Conservation (phyloP, 2,797 vertebrate genomes). For the Dendrocincla tyrannina region DNA sequence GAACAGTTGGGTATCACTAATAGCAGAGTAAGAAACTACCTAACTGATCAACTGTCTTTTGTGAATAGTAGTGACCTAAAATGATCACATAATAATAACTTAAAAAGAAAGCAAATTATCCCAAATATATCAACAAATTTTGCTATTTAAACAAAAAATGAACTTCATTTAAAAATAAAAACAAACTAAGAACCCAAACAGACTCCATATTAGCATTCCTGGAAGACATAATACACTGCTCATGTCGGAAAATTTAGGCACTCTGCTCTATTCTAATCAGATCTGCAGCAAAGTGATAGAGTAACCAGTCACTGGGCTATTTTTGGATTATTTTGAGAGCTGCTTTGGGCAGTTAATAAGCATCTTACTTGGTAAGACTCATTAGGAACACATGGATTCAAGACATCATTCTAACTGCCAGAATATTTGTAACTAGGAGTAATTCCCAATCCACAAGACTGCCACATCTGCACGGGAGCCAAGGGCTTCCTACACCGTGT, state of each 20-base stretch:
- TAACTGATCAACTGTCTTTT: not conserved
- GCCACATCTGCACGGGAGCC: accelerated
- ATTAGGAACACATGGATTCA: not conserved
- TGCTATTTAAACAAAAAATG: not conserved
- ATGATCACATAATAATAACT: not conserved
- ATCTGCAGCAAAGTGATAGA: constrained; percentile 51
- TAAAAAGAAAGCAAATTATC: not conserved
- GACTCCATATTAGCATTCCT: not conserved
- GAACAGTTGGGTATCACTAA: not conserved
- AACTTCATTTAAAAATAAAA: not conserved
- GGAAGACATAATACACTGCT: not conserved
- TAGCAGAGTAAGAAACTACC: not conserved
- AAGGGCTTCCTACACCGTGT: accelerated
- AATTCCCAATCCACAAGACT: not conserved
- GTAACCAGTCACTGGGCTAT: constrained; percentile 45
- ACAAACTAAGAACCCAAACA: not conserved
- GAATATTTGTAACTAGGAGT: not conserved
- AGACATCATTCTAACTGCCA: not conserved
- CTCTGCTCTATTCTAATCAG: constrained; percentile 19
- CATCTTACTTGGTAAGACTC: constrained; percentile 43
- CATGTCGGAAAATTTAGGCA: not conserved
- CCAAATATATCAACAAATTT: not conserved
- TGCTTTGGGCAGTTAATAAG: constrained; percentile 48
- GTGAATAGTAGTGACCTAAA: not conserved
- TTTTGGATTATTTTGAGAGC: constrained; percentile 33